Base-by-base conservation (phyloP, 2,113 vertebrate genomes). In the Australoheros scitulus region DNA sequence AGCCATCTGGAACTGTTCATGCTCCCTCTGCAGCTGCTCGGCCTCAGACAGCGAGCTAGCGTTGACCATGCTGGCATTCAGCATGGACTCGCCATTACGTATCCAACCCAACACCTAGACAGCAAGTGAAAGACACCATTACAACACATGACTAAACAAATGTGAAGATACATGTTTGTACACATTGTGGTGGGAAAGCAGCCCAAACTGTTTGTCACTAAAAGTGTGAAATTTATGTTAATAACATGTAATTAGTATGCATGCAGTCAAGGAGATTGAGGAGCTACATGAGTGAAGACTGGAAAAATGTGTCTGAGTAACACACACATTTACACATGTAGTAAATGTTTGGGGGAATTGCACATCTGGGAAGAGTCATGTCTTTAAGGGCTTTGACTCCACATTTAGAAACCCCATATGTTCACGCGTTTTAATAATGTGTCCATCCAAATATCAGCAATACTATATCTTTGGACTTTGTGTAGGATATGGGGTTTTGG, bases 11-110 rank as follows among this genome's bases (percentile, higher is more conserved):
- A 99, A 99, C 92, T 99, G 98, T 52, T 99, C 98, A 0, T 99
- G 98, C 61, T 99, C 98, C 87, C 98, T 94, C 94, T 99, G 98
- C 63, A 99, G 96, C 91, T 99, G 98, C 92, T 99, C 98, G 0
- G 98, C 98, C 94, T 99, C 98, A 0, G 98, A 99, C 85, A 99
- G 95, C 2, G 98, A 99, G 92, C 98, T 99, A 24, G 98, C 98
- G 0, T 99, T 99, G 94, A 99, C 97, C 77, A 99, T 96, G 94
- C 98, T 99, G 77, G 98, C 98, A 0, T 97, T 98, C 87, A 99
- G 93, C 98, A 99, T 99, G 0, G 98, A 99, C 92, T 99, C 98
- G 34, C 98, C 98, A 1, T 99, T 99, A 87, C 97, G 97, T 82
- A 99, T 99, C 98, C 98, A 99, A 79, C 97, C 97, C 81, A 99